Percentiles rank a stretch among this genome's conserved stretches.
phyloP scores from a whole-genome alignment of 2,797 vertebrate species.

The Anisognathus igniventris region DNA sequence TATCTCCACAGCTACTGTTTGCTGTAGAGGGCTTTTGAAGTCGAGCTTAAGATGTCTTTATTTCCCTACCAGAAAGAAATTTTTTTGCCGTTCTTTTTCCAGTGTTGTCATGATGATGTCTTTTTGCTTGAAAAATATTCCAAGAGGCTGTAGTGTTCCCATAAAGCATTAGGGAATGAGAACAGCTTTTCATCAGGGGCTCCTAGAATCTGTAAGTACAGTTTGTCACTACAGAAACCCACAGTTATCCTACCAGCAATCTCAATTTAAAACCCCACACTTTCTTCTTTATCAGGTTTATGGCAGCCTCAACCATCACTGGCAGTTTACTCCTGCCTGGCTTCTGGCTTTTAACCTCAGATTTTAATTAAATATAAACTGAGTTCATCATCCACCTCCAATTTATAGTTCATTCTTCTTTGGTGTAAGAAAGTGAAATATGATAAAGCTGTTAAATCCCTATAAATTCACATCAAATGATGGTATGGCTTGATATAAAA shows the following conservation, averaged over 20 bases:
- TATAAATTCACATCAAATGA: background rate
- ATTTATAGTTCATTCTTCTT: background rate
- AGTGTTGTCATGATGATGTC: constrained; percentile 75
- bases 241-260: constrained; percentile 32
- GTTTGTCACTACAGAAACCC: constrained; percentile 70
- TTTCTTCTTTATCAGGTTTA: constrained; percentile 58
- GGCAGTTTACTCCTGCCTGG: background rate
- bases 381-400: background rate
- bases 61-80: constrained; percentile 88
- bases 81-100: constrained; percentile 65
- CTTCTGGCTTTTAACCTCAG: constrained; percentile 36
- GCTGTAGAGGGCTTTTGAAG: constrained; percentile 95
- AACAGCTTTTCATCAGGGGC: constrained; percentile 70
- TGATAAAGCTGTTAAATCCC: background rate
- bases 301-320: background rate
- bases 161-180: constrained; percentile 72
- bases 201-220: constrained; percentile 63
- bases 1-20: constrained; percentile 92
- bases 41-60: constrained; percentile 96
- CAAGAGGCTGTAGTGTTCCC: constrained; percentile 62
- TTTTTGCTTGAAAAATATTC: constrained; percentile 79
- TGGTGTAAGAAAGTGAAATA: background rate
- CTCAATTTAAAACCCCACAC: constrained; percentile 49
- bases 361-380: constrained; percentile 65
- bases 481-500: background rate